Evolutionary conservation across 2,797 vertebrate genomes (phyloP).

Genomic region (Helicolenus hilgendorfi): DNA sequence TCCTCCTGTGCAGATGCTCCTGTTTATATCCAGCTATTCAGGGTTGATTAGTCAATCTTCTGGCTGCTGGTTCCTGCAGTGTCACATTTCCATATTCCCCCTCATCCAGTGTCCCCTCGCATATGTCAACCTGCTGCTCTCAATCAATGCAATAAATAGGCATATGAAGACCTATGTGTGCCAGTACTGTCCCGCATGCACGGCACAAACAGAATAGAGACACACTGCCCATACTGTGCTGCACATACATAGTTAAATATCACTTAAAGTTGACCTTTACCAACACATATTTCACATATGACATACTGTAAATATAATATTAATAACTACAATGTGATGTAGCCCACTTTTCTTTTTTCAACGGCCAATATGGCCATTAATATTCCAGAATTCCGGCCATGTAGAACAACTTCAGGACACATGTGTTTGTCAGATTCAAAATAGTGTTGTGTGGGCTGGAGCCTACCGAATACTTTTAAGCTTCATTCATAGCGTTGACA

Average conservation of each 20-base stretch:
- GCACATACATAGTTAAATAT: background rate
- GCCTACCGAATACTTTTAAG: too few species aligned
- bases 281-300: background rate
- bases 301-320: background rate
- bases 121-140: slow-evolving; percentile 24
- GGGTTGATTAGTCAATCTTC: background rate
- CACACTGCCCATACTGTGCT: too few species aligned
- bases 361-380: too few species aligned
- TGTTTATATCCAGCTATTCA: slow-evolving; percentile 6
- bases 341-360: background rate
- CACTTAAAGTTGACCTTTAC: background rate
- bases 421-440: too few species aligned
- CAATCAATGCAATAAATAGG: slow-evolving; percentile 6
- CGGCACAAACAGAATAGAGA: background rate
- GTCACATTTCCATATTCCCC: background rate
- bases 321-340: background rate
- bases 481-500: too few species aligned
- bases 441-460: too few species aligned
- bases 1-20: background rate
- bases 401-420: too few species aligned
- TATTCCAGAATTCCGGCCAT: too few species aligned
- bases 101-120: background rate
- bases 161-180: background rate
- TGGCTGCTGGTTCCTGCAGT: background rate
- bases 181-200: background rate